Evolutionary conservation across 2,797 vertebrate genomes (phyloP).

Genomic region (Dromococcyx pavoninus): DNA sequence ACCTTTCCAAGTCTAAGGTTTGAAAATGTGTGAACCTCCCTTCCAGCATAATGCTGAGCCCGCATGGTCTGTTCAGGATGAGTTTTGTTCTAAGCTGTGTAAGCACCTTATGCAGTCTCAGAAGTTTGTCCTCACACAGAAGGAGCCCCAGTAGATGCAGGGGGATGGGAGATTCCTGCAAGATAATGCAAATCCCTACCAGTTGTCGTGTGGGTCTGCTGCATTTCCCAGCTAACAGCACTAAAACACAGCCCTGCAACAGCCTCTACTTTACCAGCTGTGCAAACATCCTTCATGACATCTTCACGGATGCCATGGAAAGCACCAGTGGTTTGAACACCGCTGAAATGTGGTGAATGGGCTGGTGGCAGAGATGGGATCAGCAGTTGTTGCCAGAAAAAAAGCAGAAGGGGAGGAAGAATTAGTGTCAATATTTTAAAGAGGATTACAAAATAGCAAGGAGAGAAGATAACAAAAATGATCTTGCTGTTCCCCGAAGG

Average conservation of each 20-base stretch:
- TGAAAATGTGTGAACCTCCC: rapidly evolving
- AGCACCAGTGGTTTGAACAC: background rate
- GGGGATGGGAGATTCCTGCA: background rate
- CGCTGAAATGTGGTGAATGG: background rate
- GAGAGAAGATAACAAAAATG: background rate
- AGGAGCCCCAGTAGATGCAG: background rate
- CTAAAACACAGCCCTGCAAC: background rate
- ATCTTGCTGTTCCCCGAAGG: background rate
- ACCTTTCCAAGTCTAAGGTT: background rate
- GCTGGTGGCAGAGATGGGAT: background rate
- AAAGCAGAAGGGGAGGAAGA: background rate
- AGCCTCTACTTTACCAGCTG: slow-evolving; percentile 33
- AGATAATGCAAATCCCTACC: background rate
- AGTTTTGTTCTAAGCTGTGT: background rate
- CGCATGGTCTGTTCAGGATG: background rate
- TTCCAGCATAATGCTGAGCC: background rate
- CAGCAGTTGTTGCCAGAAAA: background rate
- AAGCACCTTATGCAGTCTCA: background rate
- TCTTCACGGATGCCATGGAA: background rate
- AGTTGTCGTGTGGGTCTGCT: background rate
- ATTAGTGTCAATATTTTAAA: background rate
- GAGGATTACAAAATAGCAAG: background rate
- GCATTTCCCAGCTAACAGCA: background rate
- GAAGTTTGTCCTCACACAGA: background rate
- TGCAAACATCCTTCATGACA: slow-evolving; percentile 13